Conservation (phyloP, 64 coral and sea anemone genomes). For the Orbicella faveolata region DNA sequence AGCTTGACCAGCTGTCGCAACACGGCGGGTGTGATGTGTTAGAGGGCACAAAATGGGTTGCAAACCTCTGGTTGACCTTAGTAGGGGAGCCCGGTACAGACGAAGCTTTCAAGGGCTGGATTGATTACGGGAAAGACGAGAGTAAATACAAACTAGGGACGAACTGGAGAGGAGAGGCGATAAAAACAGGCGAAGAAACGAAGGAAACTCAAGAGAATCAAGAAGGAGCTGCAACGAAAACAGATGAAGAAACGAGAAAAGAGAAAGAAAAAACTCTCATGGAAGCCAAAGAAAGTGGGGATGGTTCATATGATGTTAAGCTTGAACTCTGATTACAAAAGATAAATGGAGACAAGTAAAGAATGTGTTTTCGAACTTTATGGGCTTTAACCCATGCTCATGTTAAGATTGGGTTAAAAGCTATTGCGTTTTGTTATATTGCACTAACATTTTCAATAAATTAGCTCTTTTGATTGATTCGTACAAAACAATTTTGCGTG, state of each 20-base stretch:
- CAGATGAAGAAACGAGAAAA: slow-evolving; percentile 20
- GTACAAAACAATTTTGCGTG: too few species aligned
- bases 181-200: neutral
- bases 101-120: slow-evolving; percentile 57
- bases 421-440: too few species aligned
- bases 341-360: neutral
- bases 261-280: slow-evolving; percentile 3
- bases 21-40: slow-evolving; percentile 69
- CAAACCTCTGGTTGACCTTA: slow-evolving; percentile 63
- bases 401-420: too few species aligned
- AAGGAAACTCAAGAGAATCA: slow-evolving; percentile 16
- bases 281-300: slow-evolving; percentile 20
- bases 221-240: neutral
- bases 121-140: slow-evolving; percentile 44
- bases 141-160: slow-evolving; percentile 16
- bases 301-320: slow-evolving; percentile 46
- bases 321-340: slow-evolving; percentile 16
- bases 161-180: slow-evolving; percentile 13
- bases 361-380: too few species aligned
- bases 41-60: slow-evolving; percentile 62
- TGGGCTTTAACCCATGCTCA: too few species aligned
- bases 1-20: slow-evolving; percentile 48
- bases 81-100: slow-evolving; percentile 42
- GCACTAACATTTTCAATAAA: too few species aligned
- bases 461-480: too few species aligned